phyloP scores from a whole-genome alignment of 2,113 vertebrate genomes.

The Proteles cristata region DNA sequence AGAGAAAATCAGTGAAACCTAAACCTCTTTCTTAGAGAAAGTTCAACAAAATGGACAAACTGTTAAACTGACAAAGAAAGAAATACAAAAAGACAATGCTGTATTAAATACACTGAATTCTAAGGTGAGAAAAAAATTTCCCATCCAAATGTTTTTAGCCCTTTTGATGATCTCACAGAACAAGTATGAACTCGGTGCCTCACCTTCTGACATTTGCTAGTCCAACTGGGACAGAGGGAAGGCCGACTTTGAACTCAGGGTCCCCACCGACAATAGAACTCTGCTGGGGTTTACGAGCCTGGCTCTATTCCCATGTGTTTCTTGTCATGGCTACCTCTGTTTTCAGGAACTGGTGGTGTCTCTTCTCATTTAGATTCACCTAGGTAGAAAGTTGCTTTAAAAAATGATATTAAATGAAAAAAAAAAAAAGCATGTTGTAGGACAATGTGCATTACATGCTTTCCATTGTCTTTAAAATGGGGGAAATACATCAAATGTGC shows the following conservation, averaged over 20 bases:
- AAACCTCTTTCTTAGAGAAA: not conserved
- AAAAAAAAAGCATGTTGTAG: not conserved
- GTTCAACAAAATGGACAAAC: not conserved
- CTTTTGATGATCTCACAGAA: not conserved
- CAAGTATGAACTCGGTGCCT: not conserved
- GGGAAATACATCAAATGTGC: not conserved
- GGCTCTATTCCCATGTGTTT: rapidly evolving
- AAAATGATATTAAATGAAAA: not conserved
- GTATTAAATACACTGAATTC: not conserved
- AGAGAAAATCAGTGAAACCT: not conserved
- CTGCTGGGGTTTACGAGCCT: rapidly evolving
- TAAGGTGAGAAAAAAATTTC: not conserved
- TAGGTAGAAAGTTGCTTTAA: not conserved
- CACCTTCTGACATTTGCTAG: not conserved
- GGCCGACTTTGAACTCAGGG: not conserved
- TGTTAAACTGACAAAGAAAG: not conserved
- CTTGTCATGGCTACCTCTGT: not conserved
- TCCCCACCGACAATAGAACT: too few relatives aligned
- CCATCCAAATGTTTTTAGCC: not conserved
- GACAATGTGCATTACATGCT: not conserved
- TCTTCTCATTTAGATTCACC: not conserved
- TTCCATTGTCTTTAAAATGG: not conserved
- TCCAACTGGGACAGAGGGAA: not conserved
- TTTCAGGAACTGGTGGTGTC: not conserved
- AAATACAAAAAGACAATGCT: not conserved